Conservation (phyloP, 2,888 invertebrate species). For the Cheilosia variabilis region DNA sequence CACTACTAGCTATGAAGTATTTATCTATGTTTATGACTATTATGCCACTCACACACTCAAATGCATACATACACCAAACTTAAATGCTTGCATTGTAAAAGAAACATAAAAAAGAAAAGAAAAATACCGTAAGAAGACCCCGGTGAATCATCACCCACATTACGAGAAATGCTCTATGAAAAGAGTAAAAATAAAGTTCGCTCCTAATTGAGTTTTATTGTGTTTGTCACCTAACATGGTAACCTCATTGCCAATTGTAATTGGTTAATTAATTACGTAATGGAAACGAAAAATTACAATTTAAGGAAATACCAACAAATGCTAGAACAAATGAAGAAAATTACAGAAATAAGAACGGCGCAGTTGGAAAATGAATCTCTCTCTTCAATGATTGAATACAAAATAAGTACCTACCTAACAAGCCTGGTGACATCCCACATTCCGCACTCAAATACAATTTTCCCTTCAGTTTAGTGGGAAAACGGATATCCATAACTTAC, state of each 20-base stretch:
- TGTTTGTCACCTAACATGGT: slow-evolving; percentile 39
- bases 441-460: too few species aligned
- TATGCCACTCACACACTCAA: slow-evolving; percentile 29
- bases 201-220: slow-evolving; percentile 37
- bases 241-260: slow-evolving; percentile 48
- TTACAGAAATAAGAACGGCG: too few species aligned
- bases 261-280: slow-evolving; percentile 38
- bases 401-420: too few species aligned
- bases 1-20: slow-evolving; percentile 19
- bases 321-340: too few species aligned
- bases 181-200: slow-evolving; percentile 34
- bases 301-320: too few species aligned
- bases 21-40: neutral
- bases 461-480: too few species aligned
- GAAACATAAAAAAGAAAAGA: slow-evolving; percentile 46
- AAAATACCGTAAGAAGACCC: slow-evolving; percentile 34
- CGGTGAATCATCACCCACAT: slow-evolving; percentile 1
- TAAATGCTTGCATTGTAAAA: slow-evolving; percentile 23
- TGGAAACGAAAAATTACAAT: neutral
- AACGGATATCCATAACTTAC: too few species aligned
- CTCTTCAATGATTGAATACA: too few species aligned
- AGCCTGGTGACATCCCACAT: too few species aligned
- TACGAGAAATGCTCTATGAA: slow-evolving; percentile 8
- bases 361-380: too few species aligned
- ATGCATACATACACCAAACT: slow-evolving; percentile 36